A percentile compares a stretch with the other conserved stretches of the same genome.
Evolutionary conservation across 1,140 invertebrate species (phyloP).

Genomic region (Drosophila arawakana): DNA sequence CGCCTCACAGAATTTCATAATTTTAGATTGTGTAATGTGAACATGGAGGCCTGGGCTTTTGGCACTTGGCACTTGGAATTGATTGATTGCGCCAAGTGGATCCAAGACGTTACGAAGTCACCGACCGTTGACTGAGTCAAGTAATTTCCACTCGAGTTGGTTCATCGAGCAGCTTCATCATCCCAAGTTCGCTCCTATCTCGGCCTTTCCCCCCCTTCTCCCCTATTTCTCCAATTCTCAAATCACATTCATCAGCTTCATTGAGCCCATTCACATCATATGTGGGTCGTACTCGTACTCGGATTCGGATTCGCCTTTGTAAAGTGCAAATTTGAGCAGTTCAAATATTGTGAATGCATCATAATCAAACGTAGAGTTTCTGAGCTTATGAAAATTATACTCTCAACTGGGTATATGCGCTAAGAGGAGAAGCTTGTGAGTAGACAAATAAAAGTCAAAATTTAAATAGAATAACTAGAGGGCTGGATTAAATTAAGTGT

Average conservation of each 20-base stretch:
- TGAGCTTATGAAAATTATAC: neutral
- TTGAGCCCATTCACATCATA: constrained; percentile 3
- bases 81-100: constrained; percentile 70
- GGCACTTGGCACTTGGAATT: constrained; percentile 55
- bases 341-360: constrained; percentile 33
- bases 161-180: constrained; percentile 14
- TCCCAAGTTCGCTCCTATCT: constrained; percentile 3
- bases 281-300: constrained; percentile 14
- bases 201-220: neutral
- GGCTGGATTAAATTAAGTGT: neutral
- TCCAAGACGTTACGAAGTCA: constrained; percentile 37
- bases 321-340: constrained; percentile 47
- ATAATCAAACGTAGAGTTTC: constrained; percentile 35
- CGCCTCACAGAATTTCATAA: constrained; percentile 72
- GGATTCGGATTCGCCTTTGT: constrained; percentile 8
- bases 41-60: constrained; percentile 14
- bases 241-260: constrained; percentile 2
- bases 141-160: constrained; percentile 38
- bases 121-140: constrained; percentile 46
- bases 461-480: neutral
- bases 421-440: neutral
- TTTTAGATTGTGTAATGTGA: constrained; percentile 36
- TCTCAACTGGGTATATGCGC: neutral
- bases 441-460: no score
- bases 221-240: no score